A percentile compares a stretch with the other conserved stretches of the same genome.
Conservation (phyloP, 1,140 invertebrate species). For the Arion vulgaris region DNA sequence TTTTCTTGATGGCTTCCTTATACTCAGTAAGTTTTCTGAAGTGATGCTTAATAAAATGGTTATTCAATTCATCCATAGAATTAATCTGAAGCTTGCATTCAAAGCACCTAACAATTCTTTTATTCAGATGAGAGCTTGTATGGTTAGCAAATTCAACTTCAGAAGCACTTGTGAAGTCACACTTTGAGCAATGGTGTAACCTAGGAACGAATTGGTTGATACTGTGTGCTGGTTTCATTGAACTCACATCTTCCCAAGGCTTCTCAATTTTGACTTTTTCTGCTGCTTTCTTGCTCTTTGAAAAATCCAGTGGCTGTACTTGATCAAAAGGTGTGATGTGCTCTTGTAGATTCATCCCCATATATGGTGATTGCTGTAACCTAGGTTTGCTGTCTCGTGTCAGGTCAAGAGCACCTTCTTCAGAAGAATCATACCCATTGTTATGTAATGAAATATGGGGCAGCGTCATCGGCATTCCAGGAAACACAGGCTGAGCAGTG, state of each 20-base stretch:
- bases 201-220: constrained; percentile 16
- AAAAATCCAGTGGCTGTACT: constrained; percentile 66
- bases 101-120: constrained; percentile 67
- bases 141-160: constrained; percentile 65
- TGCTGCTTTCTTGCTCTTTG: constrained; percentile 53
- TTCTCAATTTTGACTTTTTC: constrained; percentile 47
- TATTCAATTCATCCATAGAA: constrained; percentile 66
- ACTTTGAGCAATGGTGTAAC: constrained; percentile 56
- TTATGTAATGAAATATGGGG: constrained; percentile 9
- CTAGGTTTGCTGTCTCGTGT: constrained; percentile 2
- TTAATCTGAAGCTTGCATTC: constrained; percentile 67
- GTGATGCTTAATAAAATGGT: constrained; percentile 63
- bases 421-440: constrained; percentile 34
- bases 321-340: constrained; percentile 32
- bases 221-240: constrained; percentile 6
- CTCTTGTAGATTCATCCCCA: neutral
- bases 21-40: constrained; percentile 63
- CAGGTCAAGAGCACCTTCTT: constrained; percentile 27
- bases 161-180: constrained; percentile 62
- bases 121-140: constrained; percentile 66
- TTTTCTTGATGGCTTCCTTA: constrained; percentile 67
- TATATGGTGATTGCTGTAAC: neutral
- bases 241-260: constrained; percentile 37
- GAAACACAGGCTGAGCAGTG: constrained; percentile 47
- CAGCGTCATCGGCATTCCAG: constrained; percentile 29